Evolutionary conservation across 2,797 vertebrate genomes (phyloP), one percentile per base, ranked within the genome.

Genomic region (Eremophila alpestris): DNA sequence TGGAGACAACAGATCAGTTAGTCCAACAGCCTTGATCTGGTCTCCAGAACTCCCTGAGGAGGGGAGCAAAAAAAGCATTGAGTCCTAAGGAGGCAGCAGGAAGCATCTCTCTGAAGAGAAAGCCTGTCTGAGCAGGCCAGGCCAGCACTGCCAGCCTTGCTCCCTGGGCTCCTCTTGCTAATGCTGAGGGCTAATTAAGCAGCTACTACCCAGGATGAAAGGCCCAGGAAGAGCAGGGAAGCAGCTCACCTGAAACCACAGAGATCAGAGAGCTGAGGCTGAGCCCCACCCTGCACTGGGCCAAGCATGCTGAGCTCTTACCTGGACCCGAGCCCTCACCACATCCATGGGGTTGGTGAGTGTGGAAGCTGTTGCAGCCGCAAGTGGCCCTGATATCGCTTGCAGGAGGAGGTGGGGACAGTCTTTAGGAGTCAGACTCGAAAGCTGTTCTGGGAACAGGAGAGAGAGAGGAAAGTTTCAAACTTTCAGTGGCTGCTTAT

Each of bases 291-390:
- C 79, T 1, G 2, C 12, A 2, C 0, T 14, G 73, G 2, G 62
- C 30, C 10, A 11, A 41, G 49, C 60, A 68, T 7, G 74, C 52
- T 6, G 48, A 52, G 14, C 54, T n/a, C 92, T 97, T 96, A 99
- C 99, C 99, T 99, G 99, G 14, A 99, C 98, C 55, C 99, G 98
- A 26, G 99, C 99, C 95, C 99, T 97, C 92, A 99, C 98, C 75
- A 99, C 99, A 13, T 99, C 99, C 99, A 99, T 99, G 5, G 99
- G 99, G 95, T 99, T 99, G 97, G 99, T 99, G 97, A 99, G 98
- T 3, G 99, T 99, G 38, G 99, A 99, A 67, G 99, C 99, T 3
- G 99, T 99, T 4, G 99, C 99, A 22, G 99, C 99, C 2, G 99
- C 99, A 5, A 99, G 94, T 8, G 99, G 99, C 93, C 99, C 99